Base-by-base conservation (phyloP, 1,140 invertebrate genomes). In the Pissodes strobi region DNA sequence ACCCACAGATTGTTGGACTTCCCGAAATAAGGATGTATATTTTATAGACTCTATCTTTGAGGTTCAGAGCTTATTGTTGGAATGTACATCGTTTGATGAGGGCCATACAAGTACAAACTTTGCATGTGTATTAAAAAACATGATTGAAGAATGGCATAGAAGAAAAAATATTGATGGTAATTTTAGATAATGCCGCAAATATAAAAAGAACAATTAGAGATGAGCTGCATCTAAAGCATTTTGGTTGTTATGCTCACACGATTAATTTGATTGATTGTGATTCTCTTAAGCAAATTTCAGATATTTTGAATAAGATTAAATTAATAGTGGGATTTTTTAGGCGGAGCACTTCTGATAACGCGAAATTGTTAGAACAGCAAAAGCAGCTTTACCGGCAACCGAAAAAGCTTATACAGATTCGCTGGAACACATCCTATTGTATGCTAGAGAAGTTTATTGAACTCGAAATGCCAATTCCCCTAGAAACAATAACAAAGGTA, bases 401-500 rank as follows among this genome's bases (percentile, higher is more conserved):
- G 13, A 34, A 30, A 60, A 60, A 60, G 58, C 45, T 41, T 9
- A 66, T 66, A 13, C 43, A 60, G 15, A 67, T 49, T 15, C 49
- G 64, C 18, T 67, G 64, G 64, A 67, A 67, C 38, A 56, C 65
- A 9, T 55, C 65, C 13, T 63, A 8, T 56, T 63, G 37, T 25
- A 67, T 63, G 65, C 18, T 67, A 10, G 41, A 56, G n/a, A 64
- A 52, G 51, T 64, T 67, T 51, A 39, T 67, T 5, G 34, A 60
- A 52, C 59, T 76, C 46, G 67, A 69, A 58, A 34, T 69, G 27
- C 30, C 58, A 2, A 38, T 67, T 18, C 17, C 13, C 64, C 64
- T 37, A 59, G 60, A 62, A 62, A 62, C 34, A 57, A 57, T 30
- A 5, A 61, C 6, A n/a, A 43, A 43, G 13, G 39, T 43, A n/a